phyloP scores from a whole-genome alignment of 1,140 invertebrate species.

The Mactra quadrangularis region DNA sequence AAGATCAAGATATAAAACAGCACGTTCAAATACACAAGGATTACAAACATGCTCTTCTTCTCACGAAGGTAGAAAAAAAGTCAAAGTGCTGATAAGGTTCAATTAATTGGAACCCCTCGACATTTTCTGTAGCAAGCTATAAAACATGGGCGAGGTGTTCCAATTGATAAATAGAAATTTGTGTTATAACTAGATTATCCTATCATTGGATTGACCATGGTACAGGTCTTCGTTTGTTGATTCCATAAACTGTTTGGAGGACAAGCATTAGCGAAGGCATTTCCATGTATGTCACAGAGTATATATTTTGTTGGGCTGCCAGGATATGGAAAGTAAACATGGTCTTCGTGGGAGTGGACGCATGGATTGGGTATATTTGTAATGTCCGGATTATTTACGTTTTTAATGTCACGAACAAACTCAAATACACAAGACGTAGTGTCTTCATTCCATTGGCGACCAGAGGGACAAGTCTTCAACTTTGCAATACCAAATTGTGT shows the following conservation, averaged over 20 bases:
- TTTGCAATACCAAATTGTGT: conserved; percentile 47
- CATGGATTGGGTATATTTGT: conserved; percentile 58
- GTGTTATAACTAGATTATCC: neutral
- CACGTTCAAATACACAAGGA: too few relatives aligned
- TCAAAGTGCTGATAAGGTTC: too few relatives aligned
- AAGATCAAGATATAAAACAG: too few relatives aligned
- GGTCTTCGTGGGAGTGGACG: conserved; percentile 46
- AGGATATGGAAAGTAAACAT: conserved; percentile 58
- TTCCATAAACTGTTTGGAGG: conserved; percentile 52
- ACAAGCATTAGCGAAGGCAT: conserved; percentile 54
- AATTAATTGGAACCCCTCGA: too few relatives aligned
- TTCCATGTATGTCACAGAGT: conserved; percentile 61
- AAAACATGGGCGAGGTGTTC: too few relatives aligned
- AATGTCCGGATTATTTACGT: conserved; percentile 6
- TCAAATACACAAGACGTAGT: conserved; percentile 38
- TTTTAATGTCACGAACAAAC: conserved; percentile 15
- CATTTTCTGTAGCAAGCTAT: too few relatives aligned
- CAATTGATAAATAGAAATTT: too few relatives aligned
- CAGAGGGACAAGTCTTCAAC: conserved; percentile 14
- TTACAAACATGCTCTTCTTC: too few relatives aligned
- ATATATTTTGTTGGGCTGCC: conserved; percentile 51
- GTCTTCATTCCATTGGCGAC: conserved; percentile 39
- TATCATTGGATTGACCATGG: neutral
- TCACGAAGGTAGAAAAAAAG: too few relatives aligned
- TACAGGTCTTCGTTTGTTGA: conserved; percentile 49